These are phyloP conservation scores for Leptarthrus brevirostris DNA, from an alignment of 2,888 invertebrate species.

Conservation along the genomic window DNA sequence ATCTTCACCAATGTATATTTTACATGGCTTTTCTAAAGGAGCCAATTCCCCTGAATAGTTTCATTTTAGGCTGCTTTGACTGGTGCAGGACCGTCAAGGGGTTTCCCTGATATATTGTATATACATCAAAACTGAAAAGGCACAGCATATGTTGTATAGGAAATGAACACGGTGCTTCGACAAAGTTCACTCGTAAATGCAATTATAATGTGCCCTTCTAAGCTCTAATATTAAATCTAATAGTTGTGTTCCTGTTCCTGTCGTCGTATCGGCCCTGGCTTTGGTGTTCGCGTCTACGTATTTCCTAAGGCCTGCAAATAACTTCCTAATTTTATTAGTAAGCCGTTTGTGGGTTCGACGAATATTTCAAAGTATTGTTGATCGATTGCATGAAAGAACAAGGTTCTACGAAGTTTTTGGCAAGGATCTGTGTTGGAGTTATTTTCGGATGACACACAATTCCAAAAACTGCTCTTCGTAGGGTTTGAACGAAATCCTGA, in stretches of 20 bases:
- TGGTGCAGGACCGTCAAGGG: constrained; percentile 28
- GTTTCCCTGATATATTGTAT: constrained; percentile 18
- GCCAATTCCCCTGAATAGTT: constrained; percentile 36
- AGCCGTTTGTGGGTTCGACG: neutral
- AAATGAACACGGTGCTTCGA: neutral
- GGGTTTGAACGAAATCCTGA: too few species aligned
- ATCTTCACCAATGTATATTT: constrained; percentile 40
- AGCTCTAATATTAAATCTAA: constrained; percentile 42
- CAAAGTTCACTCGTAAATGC: constrained; percentile 45
- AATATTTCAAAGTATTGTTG: too few species aligned
- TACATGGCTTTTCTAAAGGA: constrained; percentile 36
- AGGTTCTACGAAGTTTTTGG: too few species aligned
- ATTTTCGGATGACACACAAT: too few species aligned
- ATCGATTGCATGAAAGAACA: too few species aligned
- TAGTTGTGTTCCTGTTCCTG: constrained; percentile 24
- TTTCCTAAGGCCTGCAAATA: neutral
- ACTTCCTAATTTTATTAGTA: neutral
- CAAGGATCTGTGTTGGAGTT: too few species aligned
- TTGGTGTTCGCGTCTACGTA: neutral
- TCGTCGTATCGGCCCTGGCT: neutral
- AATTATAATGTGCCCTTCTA: constrained; percentile 39
- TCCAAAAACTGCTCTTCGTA: too few species aligned
- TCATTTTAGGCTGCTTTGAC: constrained; percentile 42
- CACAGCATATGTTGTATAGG: constrained; percentile 7
- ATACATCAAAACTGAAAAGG: constrained; percentile 44